Percentiles rank a stretch among this genome's conserved stretches.
phyloP scores from a whole-genome alignment of 2,113 vertebrate genomes.

The Cinclus mexicanus region DNA sequence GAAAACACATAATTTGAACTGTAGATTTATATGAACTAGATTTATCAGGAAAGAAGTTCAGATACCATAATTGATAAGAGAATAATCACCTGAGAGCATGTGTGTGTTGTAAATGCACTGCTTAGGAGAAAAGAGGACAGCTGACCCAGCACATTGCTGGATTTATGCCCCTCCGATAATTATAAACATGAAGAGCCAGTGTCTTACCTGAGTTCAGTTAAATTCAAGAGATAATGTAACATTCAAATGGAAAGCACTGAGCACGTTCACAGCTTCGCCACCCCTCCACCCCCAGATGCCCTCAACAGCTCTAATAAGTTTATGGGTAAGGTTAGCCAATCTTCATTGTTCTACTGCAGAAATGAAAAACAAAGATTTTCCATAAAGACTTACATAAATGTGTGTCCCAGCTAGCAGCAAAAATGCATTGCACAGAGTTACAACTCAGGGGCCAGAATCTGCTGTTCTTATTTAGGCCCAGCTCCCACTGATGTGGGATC shows the following conservation, averaged over 20 bases:
- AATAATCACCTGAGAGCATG: conserved; percentile 35
- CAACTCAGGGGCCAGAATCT: not conserved
- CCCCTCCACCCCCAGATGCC: not conserved
- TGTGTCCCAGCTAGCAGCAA: not conserved
- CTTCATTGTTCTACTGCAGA: not conserved
- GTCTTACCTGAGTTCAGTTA: not conserved
- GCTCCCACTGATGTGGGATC: not conserved
- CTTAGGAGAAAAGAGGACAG: conserved; percentile 41
- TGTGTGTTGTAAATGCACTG: conserved; percentile 43
- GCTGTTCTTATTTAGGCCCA: not conserved
- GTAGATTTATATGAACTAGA: conserved; percentile 44
- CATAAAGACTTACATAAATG: not conserved
- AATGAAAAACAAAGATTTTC: not conserved
- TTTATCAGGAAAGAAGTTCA: conserved; percentile 56
- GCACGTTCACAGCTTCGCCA: not conserved
- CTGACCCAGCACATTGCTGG: conserved; percentile 39
- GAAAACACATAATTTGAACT: conserved; percentile 56
- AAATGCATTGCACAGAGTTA: not conserved
- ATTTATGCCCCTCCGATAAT: conserved; percentile 13
- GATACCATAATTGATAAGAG: conserved; percentile 34
- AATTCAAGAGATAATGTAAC: not conserved
- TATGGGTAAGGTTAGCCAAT: not conserved
- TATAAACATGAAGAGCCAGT: not conserved
- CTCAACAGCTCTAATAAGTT: not conserved
- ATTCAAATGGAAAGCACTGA: not conserved